Evolutionary conservation across 2,888 invertebrate genomes (phyloP), one percentile per base, ranked within the genome.

Genomic region (Lochmaea capreae): DNA sequence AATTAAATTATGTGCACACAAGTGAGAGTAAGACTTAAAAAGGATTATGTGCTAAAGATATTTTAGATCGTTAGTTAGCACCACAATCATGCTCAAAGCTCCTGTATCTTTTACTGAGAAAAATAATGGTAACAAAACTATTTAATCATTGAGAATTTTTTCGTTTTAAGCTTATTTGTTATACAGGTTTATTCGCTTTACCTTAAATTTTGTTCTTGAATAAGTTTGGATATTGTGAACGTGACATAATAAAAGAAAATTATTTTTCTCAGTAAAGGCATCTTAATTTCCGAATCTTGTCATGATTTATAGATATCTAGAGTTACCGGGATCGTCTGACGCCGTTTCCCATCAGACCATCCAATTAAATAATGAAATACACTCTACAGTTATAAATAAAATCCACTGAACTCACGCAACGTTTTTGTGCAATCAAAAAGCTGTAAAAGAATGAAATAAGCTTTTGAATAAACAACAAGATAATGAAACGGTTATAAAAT

Each of bases 351-450:
- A 63, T 43, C 62, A 18, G n/a, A 18, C 43, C 33, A 42, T 4
- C 62, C 62, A 63, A 63, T 63, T 63, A 63, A 63, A 63, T 62
- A 26, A 61, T 61, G 59, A 61, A 61, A 61, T 61, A 62, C 62
- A 33, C 14, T 62, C 42, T 0, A 62, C 43, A 18, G 43, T n/a
- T 63, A 42, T 63, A 63, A 43, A 46, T 46, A 46, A 33, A 33
- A 46, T 43, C 18, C 43, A 39, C 8, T 18, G 43, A 43, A 43
- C 26, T 42, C 62, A 63, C 62, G 62, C 62, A 63, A 63, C 62
- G 43, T 63, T 43, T 39, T 43, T 43, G 8, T 63, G 43, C 16
- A 63, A 63, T 63, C 16, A 63, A 61, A 61, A 61, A 49, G 49
- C 49, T 49, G 49, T 49, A 49, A 49, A 18, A 54, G 6, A 54